Evolutionary conservation across 2,888 invertebrate species (phyloP).

Genomic region (Pseudococcus jackbeardsleyi): DNA sequence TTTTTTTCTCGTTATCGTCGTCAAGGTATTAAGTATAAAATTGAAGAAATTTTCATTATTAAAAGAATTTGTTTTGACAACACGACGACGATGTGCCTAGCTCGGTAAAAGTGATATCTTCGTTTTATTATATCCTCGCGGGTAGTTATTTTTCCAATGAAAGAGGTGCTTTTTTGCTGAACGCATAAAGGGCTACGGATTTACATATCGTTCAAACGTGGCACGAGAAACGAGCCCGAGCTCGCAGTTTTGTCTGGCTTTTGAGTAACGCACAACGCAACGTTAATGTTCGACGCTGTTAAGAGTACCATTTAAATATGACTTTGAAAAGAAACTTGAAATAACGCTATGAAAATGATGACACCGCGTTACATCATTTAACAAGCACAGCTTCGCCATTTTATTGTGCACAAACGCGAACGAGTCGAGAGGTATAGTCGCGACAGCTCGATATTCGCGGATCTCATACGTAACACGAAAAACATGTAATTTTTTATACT

Average conservation of each 20-base stretch:
- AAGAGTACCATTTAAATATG: slow-evolving; percentile 44
- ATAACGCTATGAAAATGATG: slow-evolving; percentile 32
- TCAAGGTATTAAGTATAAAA: slow-evolving; percentile 10
- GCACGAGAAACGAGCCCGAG: background rate
- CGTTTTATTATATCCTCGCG: slow-evolving; percentile 35
- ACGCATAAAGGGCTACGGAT: slow-evolving; percentile 9
- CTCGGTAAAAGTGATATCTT: slow-evolving; percentile 7
- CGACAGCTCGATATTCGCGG: background rate
- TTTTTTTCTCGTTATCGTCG: background rate
- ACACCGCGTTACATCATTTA: slow-evolving; percentile 41
- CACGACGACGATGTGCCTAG: background rate
- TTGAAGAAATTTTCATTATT: slow-evolving; percentile 2
- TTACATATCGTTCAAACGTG: slow-evolving; percentile 33
- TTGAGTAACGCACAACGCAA: slow-evolving; percentile 5
- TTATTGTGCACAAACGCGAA: slow-evolving; percentile 6
- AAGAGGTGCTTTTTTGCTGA: slow-evolving; percentile 10
- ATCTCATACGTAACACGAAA: background rate
- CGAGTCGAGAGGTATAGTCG: background rate
- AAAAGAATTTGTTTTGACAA: slow-evolving; percentile 26
- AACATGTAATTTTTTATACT: slow-evolving; percentile 1
- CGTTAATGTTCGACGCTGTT: slow-evolving; percentile 27
- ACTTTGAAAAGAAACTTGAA: slow-evolving; percentile 49
- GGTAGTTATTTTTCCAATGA: slow-evolving; percentile 25
- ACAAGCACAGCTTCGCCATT: slow-evolving; percentile 29
- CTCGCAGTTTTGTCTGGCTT: slow-evolving; percentile 22